These are phyloP conservation scores for Psittacula derbiana DNA, from an alignment of 2,797 vertebrate species.

Conservation along the genomic window DNA sequence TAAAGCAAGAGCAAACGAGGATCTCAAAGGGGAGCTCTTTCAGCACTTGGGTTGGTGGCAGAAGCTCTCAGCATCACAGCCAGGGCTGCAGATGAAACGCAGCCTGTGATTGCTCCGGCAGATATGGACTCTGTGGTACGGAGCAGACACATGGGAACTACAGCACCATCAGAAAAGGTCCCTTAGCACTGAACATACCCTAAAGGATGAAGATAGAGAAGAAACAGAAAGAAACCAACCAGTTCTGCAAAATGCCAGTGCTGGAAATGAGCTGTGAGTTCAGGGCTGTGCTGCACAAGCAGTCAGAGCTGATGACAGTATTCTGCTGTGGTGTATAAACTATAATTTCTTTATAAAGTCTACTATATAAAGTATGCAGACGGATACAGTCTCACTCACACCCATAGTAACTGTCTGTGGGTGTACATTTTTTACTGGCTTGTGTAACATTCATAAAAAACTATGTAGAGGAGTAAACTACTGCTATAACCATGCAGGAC, in stretches of 20 bases:
- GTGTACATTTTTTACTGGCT: neutral
- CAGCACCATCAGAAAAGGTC: neutral
- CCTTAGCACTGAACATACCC: neutral
- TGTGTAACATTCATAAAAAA: neutral
- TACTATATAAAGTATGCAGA: neutral
- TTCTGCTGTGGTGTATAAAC: neutral
- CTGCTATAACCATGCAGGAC: neutral
- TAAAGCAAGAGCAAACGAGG: neutral
- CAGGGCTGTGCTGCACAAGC: neutral
- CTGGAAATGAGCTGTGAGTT: neutral
- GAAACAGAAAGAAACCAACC: neutral
- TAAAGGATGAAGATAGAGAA: neutral
- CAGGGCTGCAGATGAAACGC: neutral
- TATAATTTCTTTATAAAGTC: neutral
- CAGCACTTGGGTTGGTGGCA: accelerated
- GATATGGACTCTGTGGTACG: neutral
- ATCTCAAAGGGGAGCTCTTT: neutral
- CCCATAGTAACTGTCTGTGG: neutral
- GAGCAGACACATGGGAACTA: neutral
- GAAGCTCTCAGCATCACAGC: neutral
- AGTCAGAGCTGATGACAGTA: neutral
- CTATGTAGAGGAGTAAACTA: neutral
- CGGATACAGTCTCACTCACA: neutral
- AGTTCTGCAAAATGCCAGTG: neutral
- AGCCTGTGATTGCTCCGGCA: neutral